Base-by-base conservation (phyloP, 2,797 vertebrate genomes). In the Sebastes goodei region DNA sequence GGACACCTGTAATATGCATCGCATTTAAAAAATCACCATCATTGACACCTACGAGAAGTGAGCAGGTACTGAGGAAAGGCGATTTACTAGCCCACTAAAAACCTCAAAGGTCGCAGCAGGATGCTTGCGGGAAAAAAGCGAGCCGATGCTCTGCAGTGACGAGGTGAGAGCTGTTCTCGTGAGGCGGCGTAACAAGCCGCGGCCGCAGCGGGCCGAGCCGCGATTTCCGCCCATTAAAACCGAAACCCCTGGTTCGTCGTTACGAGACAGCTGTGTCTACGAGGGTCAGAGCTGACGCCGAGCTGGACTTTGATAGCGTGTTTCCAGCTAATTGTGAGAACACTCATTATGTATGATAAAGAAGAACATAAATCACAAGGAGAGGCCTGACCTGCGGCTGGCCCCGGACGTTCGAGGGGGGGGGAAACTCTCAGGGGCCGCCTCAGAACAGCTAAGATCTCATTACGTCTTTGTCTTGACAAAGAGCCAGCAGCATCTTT, bases 321-420 rank as follows among this genome's bases (percentile, higher is more conserved):
- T 88, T 90, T 93, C 89, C 79, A 87, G 91, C 92, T 96, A 95
- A 96, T 95, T 95, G 94, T 90, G 88, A 92, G 92, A 93, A 88
- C 88, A 63, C 93, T 96, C 94, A 94, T 96, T 96, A 94, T 53
- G 92, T 84, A 86, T 86, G 93, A 96, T 96, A 93, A 95, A 93
- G 92, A 90, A 90, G 86, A 87, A 91, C 94, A 94, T 95, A 96
- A 95, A 96, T 96, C 95, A 95, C 83, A 23, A 67, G 81, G 86
- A 84, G 78, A 89, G 86, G 90, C 73, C 71, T 93, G 94, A 95
- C 94, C 94, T 55, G 74, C 10, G 63, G 89, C 90, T 92, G 92
- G 92, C 92, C 92, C 86, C 57, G 55, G 78, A 87, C 82, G 55
- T 80, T 94, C 91, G 33, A 8, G 90, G 88, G 56, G 74, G 74